Base-by-base conservation (phyloP, 1,140 invertebrate genomes). In the Drosophila triauraria region DNA sequence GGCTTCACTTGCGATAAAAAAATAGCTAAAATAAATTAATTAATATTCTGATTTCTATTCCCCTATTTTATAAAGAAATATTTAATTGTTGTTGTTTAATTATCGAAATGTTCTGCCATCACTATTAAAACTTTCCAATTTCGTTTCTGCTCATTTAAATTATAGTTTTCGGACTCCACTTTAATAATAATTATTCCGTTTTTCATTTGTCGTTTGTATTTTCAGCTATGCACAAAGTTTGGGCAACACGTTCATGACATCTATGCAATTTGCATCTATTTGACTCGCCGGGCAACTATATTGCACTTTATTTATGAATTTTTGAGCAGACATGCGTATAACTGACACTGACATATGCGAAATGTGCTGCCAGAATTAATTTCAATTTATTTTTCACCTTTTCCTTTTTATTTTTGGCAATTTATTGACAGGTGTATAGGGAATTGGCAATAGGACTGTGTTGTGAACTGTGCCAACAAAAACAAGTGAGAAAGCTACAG, bases 301-400 rank as follows among this genome's bases (percentile, higher is more conserved):
- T 72, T 72, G 70, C 53, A 76, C 74, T 76, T 67, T 76, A 67
- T 76, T 76, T 76, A 65, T 76, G 53, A 44, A 76, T 76, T 32
- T 76, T 76, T 76, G 54, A 76, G 40, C 25, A 38, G 38, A 59
- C 35, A 60, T 30, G 38, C 63, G 42, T 35, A 32, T 32, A 47
- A 53, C 59, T 64, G 68, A 38, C 68, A 47, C 27, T 58, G 68
- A 72, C 69, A 71, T 48, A 50, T 60, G 70, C 15, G 13, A 40
- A 50, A 48, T 71, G 15, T 60, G 35, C 53, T 42, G 69, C 20
- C 69, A 58, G 53, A 48, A 72, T 72, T 72, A 72, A 72, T 72
- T 72, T 46, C 69, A 72, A 59, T 72, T 60, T 38, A 72, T 44
- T 72, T 71, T 60, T 60, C 9, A 13, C n/a, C 13, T 27, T n/a